These are phyloP conservation scores for Nannobrachium achirus DNA, from an alignment of 2,113 vertebrate genomes.

Conservation along the genomic window DNA sequence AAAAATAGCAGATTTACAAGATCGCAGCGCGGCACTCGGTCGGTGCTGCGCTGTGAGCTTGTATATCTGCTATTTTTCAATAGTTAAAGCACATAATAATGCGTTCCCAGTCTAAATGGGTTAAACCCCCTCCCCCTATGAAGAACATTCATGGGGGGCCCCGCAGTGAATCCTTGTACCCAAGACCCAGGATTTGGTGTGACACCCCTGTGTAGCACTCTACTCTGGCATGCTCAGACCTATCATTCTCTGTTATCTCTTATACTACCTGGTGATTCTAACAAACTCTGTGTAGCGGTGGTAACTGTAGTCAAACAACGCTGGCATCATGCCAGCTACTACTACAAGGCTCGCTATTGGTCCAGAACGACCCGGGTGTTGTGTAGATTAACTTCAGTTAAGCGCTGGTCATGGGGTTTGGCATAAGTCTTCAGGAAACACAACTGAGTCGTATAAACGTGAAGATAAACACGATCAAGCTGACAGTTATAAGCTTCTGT, in stretches of 20 bases:
- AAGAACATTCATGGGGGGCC: no score
- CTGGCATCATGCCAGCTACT: conserved; percentile 9
- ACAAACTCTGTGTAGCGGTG: conserved; percentile 46
- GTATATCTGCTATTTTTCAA: no score
- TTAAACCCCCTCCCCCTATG: no score
- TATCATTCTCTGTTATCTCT: conserved; percentile 43
- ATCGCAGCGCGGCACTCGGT: no score
- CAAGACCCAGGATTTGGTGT: no score
- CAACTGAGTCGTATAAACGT: conserved; percentile 3
- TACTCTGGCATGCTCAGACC: conserved; percentile 28
- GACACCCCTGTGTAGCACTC: background rate
- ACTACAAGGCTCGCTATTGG: background rate
- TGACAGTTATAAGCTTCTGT: background rate
- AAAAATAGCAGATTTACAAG: no score
- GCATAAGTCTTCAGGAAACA: conserved; percentile 4
- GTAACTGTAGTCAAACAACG: conserved; percentile 46
- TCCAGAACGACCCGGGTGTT: background rate
- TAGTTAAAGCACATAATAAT: no score
- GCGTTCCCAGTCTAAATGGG: no score
- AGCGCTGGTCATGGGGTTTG: background rate
- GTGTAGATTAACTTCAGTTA: background rate
- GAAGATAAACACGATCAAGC: conserved; percentile 24
- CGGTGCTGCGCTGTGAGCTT: no score
- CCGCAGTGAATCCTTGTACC: no score
- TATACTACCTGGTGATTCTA: conserved; percentile 42